These are phyloP conservation scores for Diglossa brunneiventris DNA, from an alignment of 2,113 vertebrate species.

Conservation along the genomic window DNA sequence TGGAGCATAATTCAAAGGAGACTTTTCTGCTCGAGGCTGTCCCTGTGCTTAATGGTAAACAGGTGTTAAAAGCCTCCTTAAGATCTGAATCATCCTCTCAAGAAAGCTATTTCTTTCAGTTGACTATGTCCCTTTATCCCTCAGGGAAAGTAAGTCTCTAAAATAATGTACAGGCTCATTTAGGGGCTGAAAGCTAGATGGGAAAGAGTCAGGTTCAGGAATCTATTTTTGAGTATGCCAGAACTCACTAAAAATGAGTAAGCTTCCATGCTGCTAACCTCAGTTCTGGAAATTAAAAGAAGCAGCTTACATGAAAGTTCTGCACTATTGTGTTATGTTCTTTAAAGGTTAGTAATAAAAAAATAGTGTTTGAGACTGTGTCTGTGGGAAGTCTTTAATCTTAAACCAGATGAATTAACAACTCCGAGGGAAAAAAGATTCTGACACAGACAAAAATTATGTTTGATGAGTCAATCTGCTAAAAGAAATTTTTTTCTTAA, in stretches of 20 bases:
- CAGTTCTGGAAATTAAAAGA: background rate
- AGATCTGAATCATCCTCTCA: background rate
- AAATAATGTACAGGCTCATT: slow-evolving; percentile 1
- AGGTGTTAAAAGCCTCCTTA: slow-evolving; percentile 25
- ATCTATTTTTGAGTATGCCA: background rate
- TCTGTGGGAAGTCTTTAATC: background rate
- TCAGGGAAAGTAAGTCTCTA: background rate
- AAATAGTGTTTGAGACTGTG: background rate
- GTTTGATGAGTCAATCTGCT: background rate
- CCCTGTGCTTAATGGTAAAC: background rate
- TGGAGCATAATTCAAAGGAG: background rate
- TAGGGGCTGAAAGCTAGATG: background rate
- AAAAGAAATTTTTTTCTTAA: background rate
- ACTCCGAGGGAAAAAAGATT: background rate
- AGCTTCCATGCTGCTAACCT: background rate
- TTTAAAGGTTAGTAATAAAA: slow-evolving; percentile 1
- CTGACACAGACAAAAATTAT: background rate
- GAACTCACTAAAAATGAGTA: background rate
- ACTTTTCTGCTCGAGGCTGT: background rate
- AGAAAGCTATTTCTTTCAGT: background rate
- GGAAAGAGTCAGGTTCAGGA: background rate
- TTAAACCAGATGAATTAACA: background rate
- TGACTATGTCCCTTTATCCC: background rate
- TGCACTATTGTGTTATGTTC: background rate
- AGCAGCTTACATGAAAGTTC: background rate